Evolutionary conservation across 2,797 vertebrate species (phyloP), one percentile per base, ranked within the genome.

Genomic region (Molossus alvarezi): DNA sequence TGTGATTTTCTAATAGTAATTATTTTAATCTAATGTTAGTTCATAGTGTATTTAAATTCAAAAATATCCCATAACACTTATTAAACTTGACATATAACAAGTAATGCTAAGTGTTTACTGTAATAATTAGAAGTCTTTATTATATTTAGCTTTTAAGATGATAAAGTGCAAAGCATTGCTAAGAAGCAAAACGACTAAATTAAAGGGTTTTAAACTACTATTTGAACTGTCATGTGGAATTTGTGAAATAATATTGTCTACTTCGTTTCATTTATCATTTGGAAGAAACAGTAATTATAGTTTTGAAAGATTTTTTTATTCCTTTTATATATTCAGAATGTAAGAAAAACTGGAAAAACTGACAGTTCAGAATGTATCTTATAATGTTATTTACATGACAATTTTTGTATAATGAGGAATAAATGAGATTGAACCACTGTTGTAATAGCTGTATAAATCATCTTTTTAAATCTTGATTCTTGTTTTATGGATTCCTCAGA

Each of bases 331-430:
- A 94, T 97, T 97, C 58, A 96, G 97, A 97, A 96, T 12, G 4
- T 85, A 21, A 90, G 95, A 95, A 17, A 0, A 0, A 87, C 33
- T 88, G 64, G 51, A 94, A 97, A 95, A 97, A 27, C n/a, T 94
- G 64, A 65, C 33, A 97, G 79, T 85, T 96, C 65, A 95, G 33
- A 71, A 89, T 92, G 86, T 94, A 97, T 97, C 97, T 97, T 96
- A 98, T 79, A 88, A 10, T 88, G 41, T 94, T 97, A 98, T 88
- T 72, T 85, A 92, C 92, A 96, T 92, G 6, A 81, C 92, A 95
- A 96, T 97, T 97, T 41, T 41, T 97, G 53, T 97, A 96, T 97
- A 98, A 97, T 76, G 69, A 97, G 3, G 18, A 98, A 97, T 97
- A 97, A 97, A 97, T 94, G 33, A 97, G 88, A 97, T 75, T 96